phyloP scores from a whole-genome alignment of 2,113 vertebrate genomes.

The Apodemus sylvaticus region DNA sequence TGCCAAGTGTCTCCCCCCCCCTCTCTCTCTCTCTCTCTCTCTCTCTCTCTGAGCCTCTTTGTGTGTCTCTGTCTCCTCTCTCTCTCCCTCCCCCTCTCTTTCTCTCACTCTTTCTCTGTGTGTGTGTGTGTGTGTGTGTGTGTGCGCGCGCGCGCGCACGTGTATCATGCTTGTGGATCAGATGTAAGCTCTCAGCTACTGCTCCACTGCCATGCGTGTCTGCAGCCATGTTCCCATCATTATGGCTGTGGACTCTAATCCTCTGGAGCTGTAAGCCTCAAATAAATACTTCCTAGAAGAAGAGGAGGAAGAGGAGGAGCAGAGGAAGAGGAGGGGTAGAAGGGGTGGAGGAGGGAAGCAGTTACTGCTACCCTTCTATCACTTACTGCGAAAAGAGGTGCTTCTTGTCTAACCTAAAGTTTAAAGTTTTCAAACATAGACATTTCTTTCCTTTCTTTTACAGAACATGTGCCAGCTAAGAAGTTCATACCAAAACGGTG shows the following conservation, averaged over 20 bases:
- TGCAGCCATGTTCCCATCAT: background rate
- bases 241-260: background rate
- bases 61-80: too few relatives aligned
- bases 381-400: conserved; percentile 11
- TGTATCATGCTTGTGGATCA: background rate
- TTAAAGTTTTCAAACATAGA: conserved; percentile 9
- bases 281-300: background rate
- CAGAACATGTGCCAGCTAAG: background rate
- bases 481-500: background rate
- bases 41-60: too few relatives aligned
- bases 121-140: background rate
- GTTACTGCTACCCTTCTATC: background rate
- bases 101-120: background rate
- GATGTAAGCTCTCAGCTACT: background rate
- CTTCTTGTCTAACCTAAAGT: conserved; percentile 8
- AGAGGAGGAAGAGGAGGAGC: rapidly evolving
- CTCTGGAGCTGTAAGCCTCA: background rate
- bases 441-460: background rate
- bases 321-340: too few relatives aligned
- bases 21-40: background rate
- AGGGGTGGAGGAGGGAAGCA: background rate
- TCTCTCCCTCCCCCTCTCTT: background rate
- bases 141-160: too few relatives aligned
- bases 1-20: background rate
- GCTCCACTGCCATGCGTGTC: background rate